phyloP scores from a whole-genome alignment of 2,113 vertebrate genomes.

The Thermophis baileyi region DNA sequence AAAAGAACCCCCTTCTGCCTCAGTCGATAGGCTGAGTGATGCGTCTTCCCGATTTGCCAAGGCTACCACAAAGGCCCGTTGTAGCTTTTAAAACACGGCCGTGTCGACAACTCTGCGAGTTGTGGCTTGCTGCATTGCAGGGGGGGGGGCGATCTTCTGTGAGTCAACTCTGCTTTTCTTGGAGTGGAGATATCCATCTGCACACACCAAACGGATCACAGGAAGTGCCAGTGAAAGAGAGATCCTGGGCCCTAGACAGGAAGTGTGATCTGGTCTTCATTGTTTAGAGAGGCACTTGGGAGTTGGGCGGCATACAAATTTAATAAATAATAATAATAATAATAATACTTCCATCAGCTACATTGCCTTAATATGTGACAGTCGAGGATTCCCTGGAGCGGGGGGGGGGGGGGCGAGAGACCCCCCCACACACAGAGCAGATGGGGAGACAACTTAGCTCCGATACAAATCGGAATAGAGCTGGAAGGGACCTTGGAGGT shows the following conservation, averaged over 20 bases:
- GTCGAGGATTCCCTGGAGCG: neutral
- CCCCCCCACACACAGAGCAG: too few relatives aligned
- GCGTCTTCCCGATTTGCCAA: neutral
- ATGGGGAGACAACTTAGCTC: neutral
- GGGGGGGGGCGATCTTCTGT: neutral
- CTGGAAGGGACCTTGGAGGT: neutral
- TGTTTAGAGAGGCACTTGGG: neutral
- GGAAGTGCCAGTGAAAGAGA: neutral
- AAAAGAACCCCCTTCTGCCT: neutral
- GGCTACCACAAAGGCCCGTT: neutral
- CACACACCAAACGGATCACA: neutral
- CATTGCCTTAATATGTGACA: neutral
- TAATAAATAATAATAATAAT: too few relatives aligned
- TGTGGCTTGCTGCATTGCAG: neutral
- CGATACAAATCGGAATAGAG: neutral
- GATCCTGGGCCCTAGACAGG: neutral
- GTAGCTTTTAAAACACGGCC: neutral
- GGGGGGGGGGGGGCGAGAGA: too few relatives aligned
- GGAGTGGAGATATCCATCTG: neutral
- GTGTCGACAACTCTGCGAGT: neutral
- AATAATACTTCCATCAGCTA: neutral
- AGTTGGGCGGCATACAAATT: too few relatives aligned
- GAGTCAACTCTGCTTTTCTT: neutral
- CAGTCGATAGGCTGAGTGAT: neutral
- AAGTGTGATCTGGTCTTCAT: fast-evolving